These are phyloP conservation scores for Protobothrops mucrosquamatus DNA, from an alignment of 2,113 vertebrate species.

Conservation along the genomic window DNA sequence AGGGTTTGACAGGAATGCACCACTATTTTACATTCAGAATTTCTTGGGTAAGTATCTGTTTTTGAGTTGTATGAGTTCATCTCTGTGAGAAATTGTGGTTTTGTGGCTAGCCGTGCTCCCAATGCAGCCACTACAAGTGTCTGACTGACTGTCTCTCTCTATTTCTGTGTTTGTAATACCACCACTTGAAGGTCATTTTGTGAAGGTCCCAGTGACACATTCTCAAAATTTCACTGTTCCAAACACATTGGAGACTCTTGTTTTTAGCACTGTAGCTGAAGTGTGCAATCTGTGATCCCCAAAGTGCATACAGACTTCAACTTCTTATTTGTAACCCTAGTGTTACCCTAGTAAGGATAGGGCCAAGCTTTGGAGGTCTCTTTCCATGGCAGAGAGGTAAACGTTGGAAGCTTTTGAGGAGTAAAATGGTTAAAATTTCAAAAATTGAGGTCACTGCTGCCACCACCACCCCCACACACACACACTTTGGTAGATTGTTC, in stretches of 20 bases:
- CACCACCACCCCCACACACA: too few species aligned
- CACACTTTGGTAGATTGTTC: neutral
- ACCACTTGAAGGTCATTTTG: neutral
- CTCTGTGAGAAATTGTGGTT: neutral
- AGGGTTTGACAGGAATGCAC: neutral
- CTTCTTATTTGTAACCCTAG: neutral
- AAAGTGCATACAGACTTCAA: neutral
- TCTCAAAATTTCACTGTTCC: neutral
- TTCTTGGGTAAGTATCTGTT: neutral
- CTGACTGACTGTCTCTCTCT: neutral
- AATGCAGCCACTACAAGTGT: neutral
- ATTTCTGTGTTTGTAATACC: neutral
- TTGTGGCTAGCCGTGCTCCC: neutral
- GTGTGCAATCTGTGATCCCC: neutral
- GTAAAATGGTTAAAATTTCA: neutral
- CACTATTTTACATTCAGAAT: neutral
- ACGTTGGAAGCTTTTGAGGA: neutral
- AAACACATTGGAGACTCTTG: neutral
- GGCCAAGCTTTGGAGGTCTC: neutral
- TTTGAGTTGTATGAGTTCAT: neutral
- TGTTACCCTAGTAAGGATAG: neutral
- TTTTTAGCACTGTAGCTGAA: neutral
- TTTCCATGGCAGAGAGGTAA: neutral
- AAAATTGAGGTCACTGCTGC: too few species aligned
- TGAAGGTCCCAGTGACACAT: neutral